Base-by-base conservation (phyloP, 2,888 invertebrate genomes). In the Sarcophaga variegata region DNA sequence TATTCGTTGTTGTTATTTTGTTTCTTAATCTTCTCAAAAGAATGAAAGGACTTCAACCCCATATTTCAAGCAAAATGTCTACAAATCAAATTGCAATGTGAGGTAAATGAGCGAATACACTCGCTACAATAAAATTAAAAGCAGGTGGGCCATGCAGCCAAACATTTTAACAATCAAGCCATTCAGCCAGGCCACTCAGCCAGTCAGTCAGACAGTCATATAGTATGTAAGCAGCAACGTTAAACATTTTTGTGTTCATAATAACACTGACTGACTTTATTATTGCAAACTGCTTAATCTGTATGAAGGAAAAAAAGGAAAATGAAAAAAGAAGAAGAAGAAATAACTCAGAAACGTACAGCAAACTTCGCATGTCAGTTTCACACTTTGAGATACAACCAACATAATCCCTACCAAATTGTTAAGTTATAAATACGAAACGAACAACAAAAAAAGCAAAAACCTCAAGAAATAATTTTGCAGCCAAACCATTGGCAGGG, bases 291-390 rank as follows among this genome's bases (percentile, higher is more conserved):
- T 47, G 10, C 62, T 20, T 62, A 84, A 84, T 84, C 83, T 84
- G 70, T 77, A 49, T 10, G 66, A 37, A 17, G 17, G 37, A 10
- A 37, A 17, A 8, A 66, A 1, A 66, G 20, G 20, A 20, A 37
- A 14, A 37, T 45, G 10, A 45, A 47, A 47, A 67, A 67, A 67
- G 1, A 22, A 22, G 22, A 22, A 22, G 22, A 22, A 22, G 22
- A 22, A 22, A 8, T 45, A n/a, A 49, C 54, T 54, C 25, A 10
- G 25, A 20, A 3, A 20, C 71, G 62, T 49, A 72, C 78, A 75
- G 71, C 78, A 75, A 77, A 77, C 76, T 83, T 78, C 81, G 81
- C 87, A 89, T 87, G 89, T 88, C 88, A 87, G 89, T 84, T 87
- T 89, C 88, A 88, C 88, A 88, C 88, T 88, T 88, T 62, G 47